phyloP scores from a whole-genome alignment of 2,888 invertebrate genomes.

The Phrixothrix hirtus region DNA sequence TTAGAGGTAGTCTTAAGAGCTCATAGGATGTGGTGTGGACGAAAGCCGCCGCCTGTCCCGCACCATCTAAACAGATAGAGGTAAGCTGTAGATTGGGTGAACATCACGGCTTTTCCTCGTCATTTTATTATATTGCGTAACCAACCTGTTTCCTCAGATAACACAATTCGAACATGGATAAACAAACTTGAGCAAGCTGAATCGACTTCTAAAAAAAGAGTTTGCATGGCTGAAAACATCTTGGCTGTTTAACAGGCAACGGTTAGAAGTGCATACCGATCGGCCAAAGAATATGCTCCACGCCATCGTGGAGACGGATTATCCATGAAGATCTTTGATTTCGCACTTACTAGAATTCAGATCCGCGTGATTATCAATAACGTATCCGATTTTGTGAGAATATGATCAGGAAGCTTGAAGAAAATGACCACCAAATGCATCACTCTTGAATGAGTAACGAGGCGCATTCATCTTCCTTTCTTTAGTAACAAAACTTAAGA shows the following conservation, averaged over 20 bases:
- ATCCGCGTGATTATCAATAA: slow-evolving; percentile 1
- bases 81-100: no score
- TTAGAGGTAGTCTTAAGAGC: no score
- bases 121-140: slow-evolving; percentile 6
- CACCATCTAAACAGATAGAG: no score
- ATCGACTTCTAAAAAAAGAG: slow-evolving; percentile 13
- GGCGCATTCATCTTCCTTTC: slow-evolving; percentile 18
- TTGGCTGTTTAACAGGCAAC: slow-evolving; percentile 7
- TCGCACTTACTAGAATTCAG: slow-evolving; percentile 10
- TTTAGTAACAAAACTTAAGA: slow-evolving; percentile 21
- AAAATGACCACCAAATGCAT: slow-evolving; percentile 17
- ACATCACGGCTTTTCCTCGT: no score
- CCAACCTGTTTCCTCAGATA: slow-evolving; percentile 10
- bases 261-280: slow-evolving; percentile 7
- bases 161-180: slow-evolving; percentile 4
- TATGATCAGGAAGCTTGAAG: slow-evolving; percentile 16
- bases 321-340: slow-evolving; percentile 1
- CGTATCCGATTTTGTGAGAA: slow-evolving; percentile 9
- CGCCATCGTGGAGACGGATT: slow-evolving; percentile 10
- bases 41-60: no score
- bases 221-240: slow-evolving; percentile 11
- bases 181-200: slow-evolving; percentile 27
- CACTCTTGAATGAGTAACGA: slow-evolving; percentile 15
- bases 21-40: no score
- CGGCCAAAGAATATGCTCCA: slow-evolving; percentile 5